A percentile compares a stretch with the other conserved stretches of the same genome.
Evolutionary conservation across 2,888 invertebrate genomes (phyloP).

Genomic region (Biston stratarius): DNA sequence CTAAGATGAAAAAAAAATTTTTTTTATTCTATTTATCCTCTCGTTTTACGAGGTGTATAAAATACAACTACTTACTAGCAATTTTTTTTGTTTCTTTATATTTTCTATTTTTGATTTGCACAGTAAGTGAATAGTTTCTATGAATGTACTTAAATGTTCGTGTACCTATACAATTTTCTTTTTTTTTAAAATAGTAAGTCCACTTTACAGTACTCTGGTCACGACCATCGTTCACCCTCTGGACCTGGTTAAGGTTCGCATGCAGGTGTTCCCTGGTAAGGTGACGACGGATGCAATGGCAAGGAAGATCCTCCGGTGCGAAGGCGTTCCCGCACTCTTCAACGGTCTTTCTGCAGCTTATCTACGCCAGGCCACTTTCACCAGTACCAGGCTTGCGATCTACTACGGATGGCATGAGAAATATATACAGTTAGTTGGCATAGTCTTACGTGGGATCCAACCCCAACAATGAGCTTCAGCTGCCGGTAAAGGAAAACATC

Average conservation of each 20-base stretch:
- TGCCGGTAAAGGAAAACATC: too few species aligned
- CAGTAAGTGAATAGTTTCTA: too few species aligned
- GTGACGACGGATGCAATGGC: conserved; percentile 88
- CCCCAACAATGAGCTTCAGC: too few species aligned
- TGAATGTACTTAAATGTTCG: too few species aligned
- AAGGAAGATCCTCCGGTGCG: conserved; percentile 89
- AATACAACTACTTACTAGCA: too few species aligned
- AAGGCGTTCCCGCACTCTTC: conserved; percentile 94
- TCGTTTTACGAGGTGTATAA: too few species aligned
- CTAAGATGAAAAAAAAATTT: too few species aligned
- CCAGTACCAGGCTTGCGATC: conserved; percentile 95
- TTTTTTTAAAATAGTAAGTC: not conserved
- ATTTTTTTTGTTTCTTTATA: too few species aligned
- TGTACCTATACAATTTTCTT: too few species aligned
- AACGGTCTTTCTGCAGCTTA: conserved; percentile 94
- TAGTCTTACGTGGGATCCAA: not conserved
- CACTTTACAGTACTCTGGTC: conserved; percentile 92
- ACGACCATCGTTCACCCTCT: conserved; percentile 97
- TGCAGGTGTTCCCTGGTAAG: conserved; percentile 91
- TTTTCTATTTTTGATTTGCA: too few species aligned
- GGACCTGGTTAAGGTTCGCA: conserved; percentile 97
- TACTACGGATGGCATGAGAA: conserved; percentile 94
- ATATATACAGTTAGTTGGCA: conserved; percentile 79
- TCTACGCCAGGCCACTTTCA: conserved; percentile 98
- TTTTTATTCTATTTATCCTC: too few species aligned